Base-by-base conservation (phyloP, 2,888 invertebrate genomes). In the Trachelus iudaicus region DNA sequence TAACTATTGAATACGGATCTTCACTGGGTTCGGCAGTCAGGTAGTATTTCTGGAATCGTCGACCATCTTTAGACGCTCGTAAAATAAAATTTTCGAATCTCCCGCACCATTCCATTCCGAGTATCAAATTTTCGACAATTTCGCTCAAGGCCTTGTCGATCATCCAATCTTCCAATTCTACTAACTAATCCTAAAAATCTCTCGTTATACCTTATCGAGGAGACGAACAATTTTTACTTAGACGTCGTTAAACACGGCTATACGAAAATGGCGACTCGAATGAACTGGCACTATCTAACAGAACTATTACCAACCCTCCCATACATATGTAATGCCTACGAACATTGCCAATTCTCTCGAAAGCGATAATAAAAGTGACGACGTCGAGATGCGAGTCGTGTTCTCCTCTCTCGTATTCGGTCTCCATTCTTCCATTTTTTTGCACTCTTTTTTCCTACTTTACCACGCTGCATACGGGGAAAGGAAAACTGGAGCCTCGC, bases 361-460 rank as follows among this genome's bases (percentile, higher is more conserved):
- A 88, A 85, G 85, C 85, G 84, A 87, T 86, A 88, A 88, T 88
- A 88, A 88, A 88, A 88, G 88, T 86, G 88, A 88, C 87, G 71
- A 71, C 71, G 71, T 71, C 34, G 71, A 71, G 71, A 71, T 79
- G 82, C 56, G 56, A 56, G 23, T 77, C 75, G 81, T 11, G 15
- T 78, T 56, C 40, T 56, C 9, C 40, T 56, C 23, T 56, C 56
- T 56, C 56, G 23, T 56, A 56, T 56, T 56, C 56, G 56, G 56
- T 23, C 23, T 56, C 9, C 23, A 56, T 56, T 56, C 23, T 56
- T 23, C 56, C 40, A 40, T 40, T 40, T 23, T 40, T 56, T 9
- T 56, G 0, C 15, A 34, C 33, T 30, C 4, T 69, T 40, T 68
- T 11, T 56, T 40, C 15, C 23, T 56, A 23, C 23, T 56, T 23